Conservation (phyloP, 1,140 invertebrate genomes). For the Adoxophyes honmai region DNA sequence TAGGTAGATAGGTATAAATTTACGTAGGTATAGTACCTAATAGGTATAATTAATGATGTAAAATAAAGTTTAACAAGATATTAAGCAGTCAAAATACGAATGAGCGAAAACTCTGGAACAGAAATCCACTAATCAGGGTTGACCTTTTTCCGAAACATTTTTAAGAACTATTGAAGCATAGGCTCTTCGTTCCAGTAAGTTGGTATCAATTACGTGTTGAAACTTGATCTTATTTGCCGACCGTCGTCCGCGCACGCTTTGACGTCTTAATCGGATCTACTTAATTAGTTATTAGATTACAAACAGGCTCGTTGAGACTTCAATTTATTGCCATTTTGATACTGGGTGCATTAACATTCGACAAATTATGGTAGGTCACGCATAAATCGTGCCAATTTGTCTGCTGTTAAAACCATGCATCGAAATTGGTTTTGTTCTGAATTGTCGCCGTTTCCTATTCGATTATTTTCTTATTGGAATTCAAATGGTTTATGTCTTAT, state of each 20-base stretch:
- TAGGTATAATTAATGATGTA: too few species aligned
- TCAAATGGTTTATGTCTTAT: too few species aligned
- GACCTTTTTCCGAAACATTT: too few species aligned
- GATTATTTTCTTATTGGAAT: too few species aligned
- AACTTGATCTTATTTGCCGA: slow-evolving; percentile 60
- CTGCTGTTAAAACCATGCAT: background rate
- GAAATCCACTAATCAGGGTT: too few species aligned
- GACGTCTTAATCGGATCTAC: slow-evolving; percentile 71
- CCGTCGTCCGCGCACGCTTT: slow-evolving; percentile 50
- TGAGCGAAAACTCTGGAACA: too few species aligned
- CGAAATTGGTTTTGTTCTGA: background rate
- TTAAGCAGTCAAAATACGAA: too few species aligned
- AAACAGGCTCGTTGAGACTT: slow-evolving; percentile 40
- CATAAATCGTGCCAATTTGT: slow-evolving; percentile 22
- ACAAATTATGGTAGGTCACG: slow-evolving; percentile 53
- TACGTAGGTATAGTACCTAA: too few species aligned
- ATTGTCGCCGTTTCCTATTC: background rate
- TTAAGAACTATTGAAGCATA: background rate
- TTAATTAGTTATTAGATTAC: slow-evolving; percentile 60
- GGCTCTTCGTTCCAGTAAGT: background rate
- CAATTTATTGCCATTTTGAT: slow-evolving; percentile 49
- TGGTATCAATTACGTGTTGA: slow-evolving; percentile 34
- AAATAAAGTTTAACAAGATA: too few species aligned
- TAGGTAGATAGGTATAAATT: too few species aligned
- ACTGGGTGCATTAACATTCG: slow-evolving; percentile 46